phyloP scores from a whole-genome alignment of 2,113 vertebrate species.

The Lipophrys pholis region DNA sequence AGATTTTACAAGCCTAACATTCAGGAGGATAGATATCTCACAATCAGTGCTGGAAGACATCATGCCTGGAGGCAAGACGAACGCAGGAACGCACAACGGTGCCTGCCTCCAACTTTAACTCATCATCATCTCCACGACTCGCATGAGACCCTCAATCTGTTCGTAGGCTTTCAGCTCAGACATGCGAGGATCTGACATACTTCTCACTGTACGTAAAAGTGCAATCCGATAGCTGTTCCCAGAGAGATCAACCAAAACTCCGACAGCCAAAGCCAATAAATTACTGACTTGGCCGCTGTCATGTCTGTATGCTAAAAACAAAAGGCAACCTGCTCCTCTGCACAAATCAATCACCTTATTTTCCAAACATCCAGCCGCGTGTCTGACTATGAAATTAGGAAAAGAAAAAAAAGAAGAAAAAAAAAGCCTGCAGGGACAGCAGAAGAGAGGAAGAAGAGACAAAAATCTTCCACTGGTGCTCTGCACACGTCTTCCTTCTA shows the following conservation, averaged over 20 bases:
- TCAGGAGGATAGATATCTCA: neutral
- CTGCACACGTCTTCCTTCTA: neutral
- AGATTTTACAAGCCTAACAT: too few relatives aligned
- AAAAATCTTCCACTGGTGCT: neutral
- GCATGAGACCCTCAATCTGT: slow-evolving; percentile 6
- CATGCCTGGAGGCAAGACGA: slow-evolving; percentile 14
- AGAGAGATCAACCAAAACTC: slow-evolving; percentile 25
- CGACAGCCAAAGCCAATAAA: slow-evolving; percentile 49
- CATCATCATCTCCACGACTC: slow-evolving; percentile 1
- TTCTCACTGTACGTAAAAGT: slow-evolving; percentile 40
- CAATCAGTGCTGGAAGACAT: slow-evolving; percentile 13
- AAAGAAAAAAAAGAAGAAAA: too few relatives aligned
- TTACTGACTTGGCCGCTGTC: slow-evolving; percentile 59
- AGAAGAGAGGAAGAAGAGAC: neutral
- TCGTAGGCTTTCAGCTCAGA: slow-evolving; percentile 23
- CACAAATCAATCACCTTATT: slow-evolving; percentile 43
- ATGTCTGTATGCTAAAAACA: slow-evolving; percentile 51
- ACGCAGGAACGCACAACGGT: slow-evolving; percentile 5
- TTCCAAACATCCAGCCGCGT: slow-evolving; percentile 52
- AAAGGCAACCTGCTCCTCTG: slow-evolving; percentile 30
- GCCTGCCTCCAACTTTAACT: slow-evolving; percentile 14
- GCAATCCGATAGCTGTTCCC: slow-evolving; percentile 52
- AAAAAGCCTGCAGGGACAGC: slow-evolving; percentile 27
- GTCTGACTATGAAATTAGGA: slow-evolving; percentile 46
- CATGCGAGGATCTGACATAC: slow-evolving; percentile 36